Conservation (phyloP, 1,140 invertebrate species). For the Aricia agestis region DNA sequence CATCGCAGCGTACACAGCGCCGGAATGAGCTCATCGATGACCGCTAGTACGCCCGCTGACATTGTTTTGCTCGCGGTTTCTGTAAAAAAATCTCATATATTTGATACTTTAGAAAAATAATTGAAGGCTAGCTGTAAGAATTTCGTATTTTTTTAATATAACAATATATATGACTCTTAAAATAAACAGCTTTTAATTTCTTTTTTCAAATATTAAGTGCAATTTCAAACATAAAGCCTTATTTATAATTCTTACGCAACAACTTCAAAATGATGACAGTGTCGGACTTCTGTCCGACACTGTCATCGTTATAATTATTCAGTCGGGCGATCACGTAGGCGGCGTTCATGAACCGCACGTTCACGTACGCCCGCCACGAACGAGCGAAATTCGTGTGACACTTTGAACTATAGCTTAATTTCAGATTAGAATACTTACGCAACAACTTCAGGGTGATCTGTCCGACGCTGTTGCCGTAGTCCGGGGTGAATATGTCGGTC, state of each 20-base stretch:
- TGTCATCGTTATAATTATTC: conserved; percentile 40
- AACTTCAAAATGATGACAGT: conserved; percentile 30
- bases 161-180: too few species aligned
- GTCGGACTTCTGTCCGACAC: conserved; percentile 30
- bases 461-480: conserved; percentile 30
- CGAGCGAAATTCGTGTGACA: conserved; percentile 19
- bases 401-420: too few species aligned
- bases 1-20: neutral
- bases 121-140: too few species aligned
- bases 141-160: too few species aligned
- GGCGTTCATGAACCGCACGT: conserved; percentile 14
- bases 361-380: conserved; percentile 28
- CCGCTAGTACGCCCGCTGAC: neutral
- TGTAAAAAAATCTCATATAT: neutral
- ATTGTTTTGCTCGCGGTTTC: neutral
- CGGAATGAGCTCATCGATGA: conserved; percentile 13
- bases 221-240: too few species aligned
- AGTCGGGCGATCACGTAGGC: conserved; percentile 33
- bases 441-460: conserved; percentile 30
- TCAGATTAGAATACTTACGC: conserved; percentile 24
- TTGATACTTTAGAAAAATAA: too few species aligned
- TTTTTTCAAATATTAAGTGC: too few species aligned
- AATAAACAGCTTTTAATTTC: too few species aligned
- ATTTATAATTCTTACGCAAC: conserved; percentile 40
- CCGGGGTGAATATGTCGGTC: conserved; percentile 48